Evolutionary conservation across 2,113 vertebrate genomes (phyloP), one percentile per base, ranked within the genome.

Genomic region (Rallus limicola): DNA sequence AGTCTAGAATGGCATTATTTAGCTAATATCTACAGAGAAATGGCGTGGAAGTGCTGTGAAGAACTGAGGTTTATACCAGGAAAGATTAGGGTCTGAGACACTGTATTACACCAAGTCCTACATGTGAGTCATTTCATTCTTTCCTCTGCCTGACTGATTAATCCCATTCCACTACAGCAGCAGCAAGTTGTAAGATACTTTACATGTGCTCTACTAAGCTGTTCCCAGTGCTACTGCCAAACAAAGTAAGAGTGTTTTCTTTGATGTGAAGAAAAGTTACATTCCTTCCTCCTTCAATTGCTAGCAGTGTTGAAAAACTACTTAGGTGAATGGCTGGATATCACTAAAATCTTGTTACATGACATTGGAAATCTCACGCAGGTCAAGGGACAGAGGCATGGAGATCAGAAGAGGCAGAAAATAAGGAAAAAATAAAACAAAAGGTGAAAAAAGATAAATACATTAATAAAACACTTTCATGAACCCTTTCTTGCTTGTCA

Each of bases 261-360:
- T 85, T 79, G 77, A 87, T 76, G 40, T 87, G 62, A 93, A 48
- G 33, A 88, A 91, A 88, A 85, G 75, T 85, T 71, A 92, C 62
- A 87, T 74, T 92, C 82, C 86, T 90, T 92, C 42, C 64, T 67
- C 28, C 48, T 40, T 59, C 31, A 64, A 25, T 55, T 68, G 48
- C 48, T 59, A 72, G 16, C 55, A 88, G 70, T 44, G 48, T 76
- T 82, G 75, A 91, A 84, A 90, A 94, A 95, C 79, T 94, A 24
- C 71, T 83, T 63, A 58, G 28, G n/a, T 72, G 53, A 67, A 89
- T 40, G 34, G 50, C 29, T 58, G 71, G 58, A 28, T 72, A 89
- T 52, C 77, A 84, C 63, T 85, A 85, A 94, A 82, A 91, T 80
- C 74, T 80, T 69, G 55, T 77, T 79, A 91, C 67, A 82, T 0